Evolutionary conservation across 30 jellyfish, hydroid and myxozoan genomes (phyloP), one percentile per base, ranked within the genome.

Genomic region (Mastigias papua): DNA sequence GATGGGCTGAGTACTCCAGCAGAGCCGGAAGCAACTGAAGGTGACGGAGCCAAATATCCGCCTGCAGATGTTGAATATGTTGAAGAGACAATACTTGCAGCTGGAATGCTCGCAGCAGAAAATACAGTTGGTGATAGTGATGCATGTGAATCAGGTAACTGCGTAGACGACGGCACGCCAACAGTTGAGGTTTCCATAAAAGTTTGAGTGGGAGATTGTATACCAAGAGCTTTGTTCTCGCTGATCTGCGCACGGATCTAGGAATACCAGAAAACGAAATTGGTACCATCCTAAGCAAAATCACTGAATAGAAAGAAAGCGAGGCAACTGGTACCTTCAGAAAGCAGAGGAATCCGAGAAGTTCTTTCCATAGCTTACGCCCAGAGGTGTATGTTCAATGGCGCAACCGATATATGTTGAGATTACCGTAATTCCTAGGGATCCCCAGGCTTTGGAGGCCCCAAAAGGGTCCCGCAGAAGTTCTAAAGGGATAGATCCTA

Each of bases 161-260:
- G 65, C 29, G 72, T 37, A 27, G 78, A 31, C 4, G 64, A 31
- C 69, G 79, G 65, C 29, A 60, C 37, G 2, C 69, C 31, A 37
- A 30, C 35, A 57, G 89, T 25, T 32, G 65, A 28, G 21, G 34
- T 34, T 48, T 54, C 67, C 67, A 54, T 2, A 16, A 50, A 37
- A 35, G 71, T 26, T 73, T 73, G 37, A 49, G 65, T 13, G 0
- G 87, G 22, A n/a, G 87, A 32, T 34, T 72, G 78, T 51, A 78
- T 78, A 6, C 88, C 88, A 0, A 78, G 62, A 6, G 84, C 78
- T 54, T 82, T 54, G 92, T 69, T 82, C 31, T 49, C 84, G 30
- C 50, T 28, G 21, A 82, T 67, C 35, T 82, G 82, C 25, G 91
- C 84, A 34, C 71, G 84, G 15, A 82, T 69, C 92, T 82, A 33